phyloP scores from a whole-genome alignment of 2,797 vertebrate genomes.

The Gallirallus australis region DNA sequence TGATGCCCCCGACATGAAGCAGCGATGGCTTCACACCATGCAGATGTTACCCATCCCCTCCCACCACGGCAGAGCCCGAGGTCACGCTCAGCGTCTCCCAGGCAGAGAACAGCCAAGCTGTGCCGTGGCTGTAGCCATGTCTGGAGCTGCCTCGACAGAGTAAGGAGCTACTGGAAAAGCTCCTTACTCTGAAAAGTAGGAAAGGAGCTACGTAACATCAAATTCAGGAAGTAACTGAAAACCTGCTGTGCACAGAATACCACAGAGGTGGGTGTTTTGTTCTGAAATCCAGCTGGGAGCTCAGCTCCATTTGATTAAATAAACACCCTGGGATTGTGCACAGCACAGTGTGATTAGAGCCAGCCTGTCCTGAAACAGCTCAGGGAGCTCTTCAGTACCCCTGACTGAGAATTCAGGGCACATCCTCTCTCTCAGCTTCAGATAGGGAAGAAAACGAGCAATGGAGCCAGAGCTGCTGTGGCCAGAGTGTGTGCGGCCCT shows the following conservation, averaged over 20 bases:
- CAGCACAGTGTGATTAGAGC: no score
- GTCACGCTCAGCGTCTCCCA: accelerated
- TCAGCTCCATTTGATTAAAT: background rate
- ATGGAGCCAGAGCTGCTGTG: accelerated
- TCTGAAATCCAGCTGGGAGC: background rate
- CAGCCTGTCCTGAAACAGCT: background rate
- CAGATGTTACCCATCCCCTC: background rate
- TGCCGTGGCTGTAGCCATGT: accelerated
- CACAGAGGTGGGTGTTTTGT: no score
- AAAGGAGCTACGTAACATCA: background rate
- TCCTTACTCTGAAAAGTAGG: background rate
- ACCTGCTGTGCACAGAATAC: background rate
- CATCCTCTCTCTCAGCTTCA: background rate
- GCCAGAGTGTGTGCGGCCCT: accelerated
- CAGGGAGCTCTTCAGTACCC: background rate
- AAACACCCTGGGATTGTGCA: background rate
- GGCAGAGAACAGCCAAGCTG: accelerated
- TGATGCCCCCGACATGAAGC: accelerated
- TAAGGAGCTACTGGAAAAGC: background rate
- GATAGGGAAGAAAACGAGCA: accelerated
- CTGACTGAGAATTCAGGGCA: background rate
- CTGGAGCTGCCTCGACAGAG: no score
- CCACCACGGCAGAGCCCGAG: accelerated
- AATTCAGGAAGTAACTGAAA: background rate
- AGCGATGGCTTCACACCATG: accelerated